Conservation (phyloP, 2,888 invertebrate species). For the Carcina quercana region DNA sequence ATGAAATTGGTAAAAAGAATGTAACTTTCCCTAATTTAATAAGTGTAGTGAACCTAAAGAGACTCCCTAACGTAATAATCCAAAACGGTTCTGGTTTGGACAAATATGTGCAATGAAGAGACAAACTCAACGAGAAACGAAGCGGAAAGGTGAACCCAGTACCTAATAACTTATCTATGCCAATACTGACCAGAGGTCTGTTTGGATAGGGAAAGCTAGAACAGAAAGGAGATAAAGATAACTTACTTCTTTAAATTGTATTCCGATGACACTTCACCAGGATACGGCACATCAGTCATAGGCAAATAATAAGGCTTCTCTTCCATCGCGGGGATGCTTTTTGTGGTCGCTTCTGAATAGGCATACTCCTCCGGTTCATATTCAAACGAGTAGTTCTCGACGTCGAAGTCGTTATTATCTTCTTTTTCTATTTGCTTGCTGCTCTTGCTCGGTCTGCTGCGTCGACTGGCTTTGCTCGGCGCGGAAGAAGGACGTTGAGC, state of each 20-base stretch:
- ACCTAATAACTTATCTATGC: too few species aligned
- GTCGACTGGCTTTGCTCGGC: slow-evolving; percentile 13
- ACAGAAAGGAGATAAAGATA: too few species aligned
- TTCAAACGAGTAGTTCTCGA: slow-evolving; percentile 36
- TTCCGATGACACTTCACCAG: slow-evolving; percentile 49
- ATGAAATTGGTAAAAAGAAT: too few species aligned
- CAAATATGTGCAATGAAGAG: too few species aligned
- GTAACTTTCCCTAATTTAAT: too few species aligned
- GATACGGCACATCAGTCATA: slow-evolving; percentile 53
- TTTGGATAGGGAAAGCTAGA: too few species aligned
- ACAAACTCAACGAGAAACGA: too few species aligned
- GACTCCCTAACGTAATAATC: too few species aligned
- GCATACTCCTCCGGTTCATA: slow-evolving; percentile 37
- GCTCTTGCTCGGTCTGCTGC: not conserved
- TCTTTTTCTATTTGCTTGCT: slow-evolving; percentile 6
- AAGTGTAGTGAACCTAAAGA: too few species aligned
- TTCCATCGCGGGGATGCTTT: slow-evolving; percentile 26
- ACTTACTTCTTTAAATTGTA: slow-evolving; percentile 52
- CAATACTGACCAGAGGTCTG: too few species aligned
- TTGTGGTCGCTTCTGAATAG: slow-evolving; percentile 25
- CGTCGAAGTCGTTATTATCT: slow-evolving; percentile 47
- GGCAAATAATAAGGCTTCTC: slow-evolving; percentile 44
- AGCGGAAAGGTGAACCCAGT: too few species aligned
- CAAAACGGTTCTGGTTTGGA: too few species aligned
- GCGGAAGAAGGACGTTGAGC: slow-evolving; percentile 14